A percentile compares a stretch with the other conserved stretches of the same genome.
Conservation (phyloP, 2,113 vertebrate genomes). For the Pygathrix nemaeus region DNA sequence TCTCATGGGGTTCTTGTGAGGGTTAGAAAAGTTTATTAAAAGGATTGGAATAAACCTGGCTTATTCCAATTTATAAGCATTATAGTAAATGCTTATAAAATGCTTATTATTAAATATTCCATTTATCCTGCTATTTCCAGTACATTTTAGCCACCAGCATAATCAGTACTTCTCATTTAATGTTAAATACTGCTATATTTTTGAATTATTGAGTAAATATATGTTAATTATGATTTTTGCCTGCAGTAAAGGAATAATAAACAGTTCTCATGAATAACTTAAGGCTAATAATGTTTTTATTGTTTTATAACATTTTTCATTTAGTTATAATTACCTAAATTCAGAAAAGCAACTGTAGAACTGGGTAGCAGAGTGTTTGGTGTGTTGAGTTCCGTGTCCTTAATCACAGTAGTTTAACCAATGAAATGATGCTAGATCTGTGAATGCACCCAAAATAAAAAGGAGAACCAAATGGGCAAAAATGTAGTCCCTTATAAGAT, state of each 20-base stretch:
- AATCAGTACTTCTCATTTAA: neutral
- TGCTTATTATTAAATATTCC: neutral
- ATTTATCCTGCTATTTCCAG: neutral
- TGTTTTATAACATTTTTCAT: neutral
- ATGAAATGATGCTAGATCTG: accelerated
- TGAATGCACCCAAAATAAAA: too few relatives aligned
- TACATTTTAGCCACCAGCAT: neutral
- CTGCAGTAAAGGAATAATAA: neutral
- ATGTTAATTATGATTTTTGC: neutral
- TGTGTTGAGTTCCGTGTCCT: neutral
- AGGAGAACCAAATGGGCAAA: too few relatives aligned
- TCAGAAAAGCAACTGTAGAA: neutral
- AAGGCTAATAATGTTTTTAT: neutral
- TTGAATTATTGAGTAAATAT: neutral
- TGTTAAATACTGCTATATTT: neutral
- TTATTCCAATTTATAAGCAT: too few relatives aligned
- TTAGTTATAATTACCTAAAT: neutral
- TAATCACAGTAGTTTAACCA: accelerated
- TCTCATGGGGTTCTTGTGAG: neutral
- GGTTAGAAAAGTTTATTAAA: neutral
- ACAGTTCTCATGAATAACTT: neutral
- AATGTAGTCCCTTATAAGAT: accelerated
- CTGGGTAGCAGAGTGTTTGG: neutral
- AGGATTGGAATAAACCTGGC: neutral
- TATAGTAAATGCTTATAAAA: neutral